These are phyloP conservation scores for Triplophysa tibetana DNA, from an alignment of 2,113 vertebrate genomes.

Conservation along the genomic window DNA sequence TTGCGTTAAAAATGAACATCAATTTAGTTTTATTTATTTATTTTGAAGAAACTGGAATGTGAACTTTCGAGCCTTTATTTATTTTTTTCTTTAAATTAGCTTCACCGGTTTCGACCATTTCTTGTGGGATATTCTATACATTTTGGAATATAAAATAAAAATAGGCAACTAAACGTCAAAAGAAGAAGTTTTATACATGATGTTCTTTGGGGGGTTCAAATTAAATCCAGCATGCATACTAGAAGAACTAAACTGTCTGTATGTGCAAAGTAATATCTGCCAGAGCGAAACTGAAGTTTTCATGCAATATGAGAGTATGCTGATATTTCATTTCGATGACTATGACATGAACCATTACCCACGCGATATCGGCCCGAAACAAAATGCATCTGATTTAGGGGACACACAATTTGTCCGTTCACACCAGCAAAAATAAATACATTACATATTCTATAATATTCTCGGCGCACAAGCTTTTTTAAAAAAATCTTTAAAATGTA, in stretches of 20 bases:
- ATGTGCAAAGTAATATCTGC: not conserved
- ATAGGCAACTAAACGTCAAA: too few species aligned
- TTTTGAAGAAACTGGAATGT: not conserved
- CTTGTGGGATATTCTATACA: not conserved
- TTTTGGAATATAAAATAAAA: not conserved
- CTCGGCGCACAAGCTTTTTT: not conserved
- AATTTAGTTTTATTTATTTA: not conserved
- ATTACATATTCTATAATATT: slow-evolving; percentile 1
- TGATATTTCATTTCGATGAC: not conserved
- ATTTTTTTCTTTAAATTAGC: slow-evolving; percentile 1
- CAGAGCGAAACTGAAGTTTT: not conserved
- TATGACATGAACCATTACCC: not conserved
- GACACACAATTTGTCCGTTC: not conserved
- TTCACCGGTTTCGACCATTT: not conserved
- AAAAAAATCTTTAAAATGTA: not conserved
- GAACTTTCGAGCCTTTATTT: not conserved
- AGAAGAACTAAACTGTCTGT: not conserved
- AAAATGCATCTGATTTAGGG: not conserved
- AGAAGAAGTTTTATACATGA: not conserved
- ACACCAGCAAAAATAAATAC: not conserved
- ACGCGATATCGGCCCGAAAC: not conserved
- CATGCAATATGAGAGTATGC: not conserved
- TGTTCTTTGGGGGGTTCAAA: not conserved
- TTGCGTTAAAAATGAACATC: slow-evolving; percentile 1
- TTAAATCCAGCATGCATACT: not conserved